phyloP scores from a whole-genome alignment of 2,797 vertebrate genomes.

The Scolopax bukidnonensis region DNA sequence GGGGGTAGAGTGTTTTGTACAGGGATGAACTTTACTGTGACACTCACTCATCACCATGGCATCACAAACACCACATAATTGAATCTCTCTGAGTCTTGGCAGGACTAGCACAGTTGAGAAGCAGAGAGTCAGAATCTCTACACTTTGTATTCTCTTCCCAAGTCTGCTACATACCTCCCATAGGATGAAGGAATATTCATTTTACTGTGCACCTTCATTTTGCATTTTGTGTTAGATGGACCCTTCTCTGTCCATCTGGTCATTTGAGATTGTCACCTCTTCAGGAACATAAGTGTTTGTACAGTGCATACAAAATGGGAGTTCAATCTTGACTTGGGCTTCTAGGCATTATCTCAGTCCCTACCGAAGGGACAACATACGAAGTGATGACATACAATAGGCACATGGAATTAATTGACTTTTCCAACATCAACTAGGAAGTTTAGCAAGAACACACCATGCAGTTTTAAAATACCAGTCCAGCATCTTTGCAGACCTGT shows the following conservation, averaged over 20 bases:
- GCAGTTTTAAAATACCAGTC: not conserved
- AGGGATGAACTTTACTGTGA: conserved; percentile 20
- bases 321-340: not conserved
- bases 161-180: not conserved
- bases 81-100: not conserved
- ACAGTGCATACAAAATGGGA: not conserved
- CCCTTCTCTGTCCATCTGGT: not conserved
- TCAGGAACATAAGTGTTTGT: not conserved
- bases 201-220: not conserved
- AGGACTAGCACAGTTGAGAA: not conserved
- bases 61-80: conserved; percentile 12
- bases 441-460: not conserved
- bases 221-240: not conserved
- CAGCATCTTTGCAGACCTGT: not conserved
- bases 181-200: not conserved
- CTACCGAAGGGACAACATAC: not conserved
- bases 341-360: not conserved
- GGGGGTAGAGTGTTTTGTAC: not conserved
- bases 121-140: not conserved
- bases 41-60: conserved; percentile 22
- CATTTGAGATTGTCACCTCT: not conserved
- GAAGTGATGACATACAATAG: not conserved
- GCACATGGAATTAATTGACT: not conserved
- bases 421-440: not conserved
- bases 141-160: not conserved